These are phyloP conservation scores for Martes martes DNA, from an alignment of 2,113 vertebrate genomes.

Conservation along the genomic window DNA sequence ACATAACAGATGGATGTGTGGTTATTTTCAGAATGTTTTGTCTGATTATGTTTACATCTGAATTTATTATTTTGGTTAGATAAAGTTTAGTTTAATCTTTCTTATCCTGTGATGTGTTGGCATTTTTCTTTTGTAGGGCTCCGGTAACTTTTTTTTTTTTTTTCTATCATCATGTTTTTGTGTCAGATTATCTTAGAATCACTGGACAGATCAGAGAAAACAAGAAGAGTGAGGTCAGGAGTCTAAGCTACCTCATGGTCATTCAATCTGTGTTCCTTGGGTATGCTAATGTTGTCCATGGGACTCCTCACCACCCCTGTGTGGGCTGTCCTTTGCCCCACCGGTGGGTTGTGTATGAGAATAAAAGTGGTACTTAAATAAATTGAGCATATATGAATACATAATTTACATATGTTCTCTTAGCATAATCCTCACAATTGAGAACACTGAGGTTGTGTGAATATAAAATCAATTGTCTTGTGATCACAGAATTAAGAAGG, in stretches of 20 bases:
- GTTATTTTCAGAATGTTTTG: background rate
- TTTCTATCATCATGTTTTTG: background rate
- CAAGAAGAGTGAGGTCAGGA: background rate
- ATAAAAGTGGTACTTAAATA: background rate
- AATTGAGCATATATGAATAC: background rate
- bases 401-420: background rate
- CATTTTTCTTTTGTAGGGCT: background rate
- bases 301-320: accelerated
- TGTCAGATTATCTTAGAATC: background rate
- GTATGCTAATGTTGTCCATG: too few species aligned
- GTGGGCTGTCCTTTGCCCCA: background rate
- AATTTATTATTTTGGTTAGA: background rate
- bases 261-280: background rate
- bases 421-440: background rate
- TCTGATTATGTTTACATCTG: background rate
- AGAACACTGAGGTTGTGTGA: background rate
- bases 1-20: background rate
- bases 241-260: background rate
- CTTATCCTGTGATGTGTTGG: background rate
- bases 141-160: background rate
- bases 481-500: background rate
- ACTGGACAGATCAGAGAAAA: background rate
- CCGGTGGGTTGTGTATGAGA: background rate
- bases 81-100: background rate
- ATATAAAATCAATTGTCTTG: background rate